Conservation (phyloP, 64 coral and sea anemone genomes). For the Acropora yongei region DNA sequence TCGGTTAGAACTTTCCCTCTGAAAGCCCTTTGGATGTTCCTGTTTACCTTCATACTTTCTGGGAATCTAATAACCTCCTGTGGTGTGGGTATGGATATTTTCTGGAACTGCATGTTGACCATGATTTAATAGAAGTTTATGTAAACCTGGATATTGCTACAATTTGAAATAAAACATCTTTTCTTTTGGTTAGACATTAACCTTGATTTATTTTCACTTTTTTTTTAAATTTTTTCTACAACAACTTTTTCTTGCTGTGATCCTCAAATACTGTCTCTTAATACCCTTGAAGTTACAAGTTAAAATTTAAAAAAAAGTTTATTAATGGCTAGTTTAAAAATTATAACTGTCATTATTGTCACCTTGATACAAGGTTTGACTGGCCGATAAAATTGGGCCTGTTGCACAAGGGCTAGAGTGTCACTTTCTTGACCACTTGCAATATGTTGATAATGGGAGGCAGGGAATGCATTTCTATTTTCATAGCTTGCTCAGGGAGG, state of each 20-base stretch:
- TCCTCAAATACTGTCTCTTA: not conserved
- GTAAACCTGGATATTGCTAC: no score
- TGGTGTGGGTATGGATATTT: not conserved
- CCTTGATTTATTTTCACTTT: not conserved
- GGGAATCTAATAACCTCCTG: not conserved
- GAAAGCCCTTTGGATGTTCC: slow-evolving; percentile 17
- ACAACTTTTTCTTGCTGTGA: slow-evolving; percentile 13
- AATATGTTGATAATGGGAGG: slow-evolving; percentile 9
- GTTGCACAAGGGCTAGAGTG: slow-evolving; percentile 12
- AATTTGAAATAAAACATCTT: slow-evolving; percentile 6
- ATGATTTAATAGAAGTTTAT: no score
- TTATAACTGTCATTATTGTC: not conserved
- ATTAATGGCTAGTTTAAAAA: not conserved
- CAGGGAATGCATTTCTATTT: not conserved
- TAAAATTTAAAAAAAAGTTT: not conserved
- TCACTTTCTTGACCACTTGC: slow-evolving; percentile 7
- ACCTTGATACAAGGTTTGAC: not conserved
- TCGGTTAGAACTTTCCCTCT: not conserved
- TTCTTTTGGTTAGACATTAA: slow-evolving; percentile 3
- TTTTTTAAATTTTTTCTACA: not conserved
- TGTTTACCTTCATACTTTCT: slow-evolving; percentile 16
- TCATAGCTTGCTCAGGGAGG: not conserved
- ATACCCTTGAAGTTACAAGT: slow-evolving; percentile 17
- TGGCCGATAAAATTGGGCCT: not conserved
- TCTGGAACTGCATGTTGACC: no score